phyloP scores from a whole-genome alignment of 2,888 invertebrate genomes.

The Philopedon plagiatum region DNA sequence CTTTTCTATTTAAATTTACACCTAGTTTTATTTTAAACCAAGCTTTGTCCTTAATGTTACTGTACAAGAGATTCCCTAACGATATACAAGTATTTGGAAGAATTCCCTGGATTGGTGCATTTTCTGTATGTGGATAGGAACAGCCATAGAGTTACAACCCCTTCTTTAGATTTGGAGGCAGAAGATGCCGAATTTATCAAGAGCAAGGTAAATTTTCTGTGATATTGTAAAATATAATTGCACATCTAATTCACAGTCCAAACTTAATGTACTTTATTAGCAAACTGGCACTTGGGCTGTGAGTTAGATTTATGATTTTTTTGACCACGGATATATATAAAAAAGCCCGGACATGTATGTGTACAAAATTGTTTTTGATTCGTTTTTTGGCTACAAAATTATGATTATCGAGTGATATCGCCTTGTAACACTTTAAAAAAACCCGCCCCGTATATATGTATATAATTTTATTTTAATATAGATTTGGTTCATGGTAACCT shows the following conservation, averaged over 20 bases:
- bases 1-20: neutral
- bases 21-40: too few species aligned
- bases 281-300: too few species aligned
- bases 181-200: conserved; percentile 77
- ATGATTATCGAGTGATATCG: neutral
- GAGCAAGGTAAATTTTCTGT: conserved; percentile 73
- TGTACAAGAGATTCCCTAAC: conserved; percentile 79
- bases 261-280: too few species aligned
- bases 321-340: too few species aligned
- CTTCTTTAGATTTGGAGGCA: conserved; percentile 78
- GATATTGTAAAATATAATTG: too few species aligned
- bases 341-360: too few species aligned
- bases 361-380: too few species aligned
- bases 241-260: too few species aligned
- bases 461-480: conserved; percentile 63
- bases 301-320: too few species aligned
- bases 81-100: conserved; percentile 90
- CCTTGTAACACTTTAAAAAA: too few species aligned
- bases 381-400: too few species aligned
- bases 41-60: conserved; percentile 69
- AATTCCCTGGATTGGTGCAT: conserved; percentile 94
- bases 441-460: too few species aligned
- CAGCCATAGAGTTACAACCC: conserved; percentile 85
- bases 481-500: conserved; percentile 85
- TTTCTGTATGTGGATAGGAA: conserved; percentile 91